A percentile compares a stretch with the other conserved stretches of the same genome.
Evolutionary conservation across 2,113 vertebrate species (phyloP).

Genomic region (Camelus bactrianus): DNA sequence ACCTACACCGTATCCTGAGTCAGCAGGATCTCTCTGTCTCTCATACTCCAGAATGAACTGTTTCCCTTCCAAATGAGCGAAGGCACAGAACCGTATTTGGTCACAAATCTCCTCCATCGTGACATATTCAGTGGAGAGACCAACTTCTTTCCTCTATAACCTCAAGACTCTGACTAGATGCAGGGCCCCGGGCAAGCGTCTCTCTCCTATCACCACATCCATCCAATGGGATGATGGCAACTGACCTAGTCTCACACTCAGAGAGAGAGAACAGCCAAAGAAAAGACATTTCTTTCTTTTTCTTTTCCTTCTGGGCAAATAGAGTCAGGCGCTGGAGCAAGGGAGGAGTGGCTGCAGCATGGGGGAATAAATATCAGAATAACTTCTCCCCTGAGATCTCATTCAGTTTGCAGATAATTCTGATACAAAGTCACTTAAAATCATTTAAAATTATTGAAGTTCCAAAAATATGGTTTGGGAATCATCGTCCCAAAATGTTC

Average conservation of each 20-base stretch:
- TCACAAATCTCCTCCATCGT: not conserved
- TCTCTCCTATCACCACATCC: not conserved
- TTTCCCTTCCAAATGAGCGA: not conserved
- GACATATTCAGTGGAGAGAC: not conserved
- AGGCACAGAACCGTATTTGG: not conserved
- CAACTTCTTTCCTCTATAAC: not conserved
- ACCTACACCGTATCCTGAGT: not conserved
- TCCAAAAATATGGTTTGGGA: not conserved
- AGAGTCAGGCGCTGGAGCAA: not conserved
- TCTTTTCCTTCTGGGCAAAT: not conserved
- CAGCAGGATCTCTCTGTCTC: not conserved
- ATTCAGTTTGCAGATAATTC: not conserved
- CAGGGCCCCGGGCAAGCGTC: not conserved
- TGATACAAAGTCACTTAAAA: not conserved
- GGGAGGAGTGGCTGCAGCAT: not conserved
- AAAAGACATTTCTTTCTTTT: not conserved
- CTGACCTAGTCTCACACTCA: not conserved
- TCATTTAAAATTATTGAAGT: not conserved
- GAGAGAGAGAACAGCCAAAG: not conserved
- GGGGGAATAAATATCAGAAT: not conserved
- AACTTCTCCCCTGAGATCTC: not conserved
- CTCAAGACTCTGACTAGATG: not conserved
- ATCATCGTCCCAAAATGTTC: not conserved
- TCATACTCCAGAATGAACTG: not conserved
- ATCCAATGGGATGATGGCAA: no score